Evolutionary conservation across 2,888 invertebrate species (phyloP).

Genomic region (Trichogramma evanescens): DNA sequence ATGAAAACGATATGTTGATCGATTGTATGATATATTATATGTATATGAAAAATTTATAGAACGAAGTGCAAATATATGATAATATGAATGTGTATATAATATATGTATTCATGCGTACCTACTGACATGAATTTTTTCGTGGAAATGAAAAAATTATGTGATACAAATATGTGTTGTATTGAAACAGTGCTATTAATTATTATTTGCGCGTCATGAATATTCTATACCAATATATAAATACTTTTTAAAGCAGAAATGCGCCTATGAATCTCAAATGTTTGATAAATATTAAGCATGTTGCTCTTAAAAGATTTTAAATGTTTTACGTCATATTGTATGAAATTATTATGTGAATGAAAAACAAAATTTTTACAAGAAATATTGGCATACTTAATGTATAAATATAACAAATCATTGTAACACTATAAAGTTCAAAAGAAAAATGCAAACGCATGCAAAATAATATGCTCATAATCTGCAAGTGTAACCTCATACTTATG

Average conservation of each 20-base stretch:
- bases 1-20: constrained; percentile 25
- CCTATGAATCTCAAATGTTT: constrained; percentile 43
- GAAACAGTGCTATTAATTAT: constrained; percentile 18
- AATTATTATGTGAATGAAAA: too few relatives aligned
- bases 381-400: constrained; percentile 5
- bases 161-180: background rate
- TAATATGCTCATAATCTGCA: too few relatives aligned
- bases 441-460: constrained; percentile 22
- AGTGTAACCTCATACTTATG: too few relatives aligned
- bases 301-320: constrained; percentile 2
- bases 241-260: constrained; percentile 19
- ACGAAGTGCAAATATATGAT: too few relatives aligned
- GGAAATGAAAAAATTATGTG: constrained; percentile 21
- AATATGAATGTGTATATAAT: too few relatives aligned
- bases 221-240: background rate
- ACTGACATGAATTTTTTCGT: constrained; percentile 29
- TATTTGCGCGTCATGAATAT: constrained; percentile 21
- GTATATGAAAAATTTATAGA: constrained; percentile 4
- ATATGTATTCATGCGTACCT: constrained; percentile 18
- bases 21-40: constrained; percentile 29
- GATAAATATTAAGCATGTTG: constrained; percentile 13
- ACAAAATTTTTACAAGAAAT: constrained; percentile 16
- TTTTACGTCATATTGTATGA: too few relatives aligned
- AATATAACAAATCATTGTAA: constrained; percentile 17
- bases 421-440: constrained; percentile 21